Conservation (phyloP, 2,113 vertebrate species). For the Gymnorhina tibicen region DNA sequence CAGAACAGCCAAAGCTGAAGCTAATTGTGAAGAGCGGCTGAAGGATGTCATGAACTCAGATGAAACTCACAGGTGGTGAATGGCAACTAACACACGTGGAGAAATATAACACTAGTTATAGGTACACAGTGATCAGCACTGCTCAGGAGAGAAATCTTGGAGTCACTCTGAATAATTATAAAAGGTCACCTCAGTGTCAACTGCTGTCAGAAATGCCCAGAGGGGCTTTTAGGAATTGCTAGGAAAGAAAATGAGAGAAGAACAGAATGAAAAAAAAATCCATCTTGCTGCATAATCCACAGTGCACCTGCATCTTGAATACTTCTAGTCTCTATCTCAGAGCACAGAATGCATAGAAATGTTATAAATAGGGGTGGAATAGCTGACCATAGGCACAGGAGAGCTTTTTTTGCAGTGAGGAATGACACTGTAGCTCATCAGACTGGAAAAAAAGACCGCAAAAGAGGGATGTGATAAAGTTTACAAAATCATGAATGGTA, state of each 20-base stretch:
- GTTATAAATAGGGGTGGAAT: not conserved
- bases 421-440: not conserved
- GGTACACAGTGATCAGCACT: not conserved
- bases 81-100: not conserved
- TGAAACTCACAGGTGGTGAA: not conserved
- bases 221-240: not conserved
- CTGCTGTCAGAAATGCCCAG: not conserved
- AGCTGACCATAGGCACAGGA: not conserved
- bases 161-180: conserved; percentile 11
- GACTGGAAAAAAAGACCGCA: not conserved
- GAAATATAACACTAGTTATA: not conserved
- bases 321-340: not conserved
- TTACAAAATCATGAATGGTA: not conserved
- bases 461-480: not conserved
- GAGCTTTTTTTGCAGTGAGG: not conserved
- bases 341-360: not conserved
- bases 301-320: not conserved
- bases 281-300: not conserved
- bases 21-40: not conserved
- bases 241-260: not conserved
- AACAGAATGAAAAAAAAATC: not conserved
- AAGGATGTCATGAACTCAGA: not conserved
- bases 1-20: not conserved
- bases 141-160: conserved; percentile 6
- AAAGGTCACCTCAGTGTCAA: conserved; percentile 3